phyloP scores from a whole-genome alignment of 2,888 invertebrate species.

The Mesoligia furuncula region DNA sequence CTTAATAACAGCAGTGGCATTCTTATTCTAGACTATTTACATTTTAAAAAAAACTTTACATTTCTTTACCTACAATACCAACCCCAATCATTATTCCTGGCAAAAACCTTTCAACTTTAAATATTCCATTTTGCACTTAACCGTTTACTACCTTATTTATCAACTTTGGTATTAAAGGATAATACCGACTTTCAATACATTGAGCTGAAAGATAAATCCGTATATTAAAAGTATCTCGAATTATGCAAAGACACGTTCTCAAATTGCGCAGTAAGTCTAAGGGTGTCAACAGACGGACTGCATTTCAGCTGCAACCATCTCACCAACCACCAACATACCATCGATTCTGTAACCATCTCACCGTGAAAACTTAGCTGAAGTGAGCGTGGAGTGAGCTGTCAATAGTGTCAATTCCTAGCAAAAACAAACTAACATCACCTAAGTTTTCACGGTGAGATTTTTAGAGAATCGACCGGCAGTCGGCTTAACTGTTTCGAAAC shows the following conservation, averaged over 20 bases:
- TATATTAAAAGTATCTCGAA: conserved; percentile 5
- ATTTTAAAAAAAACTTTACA: background rate
- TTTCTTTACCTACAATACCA: background rate
- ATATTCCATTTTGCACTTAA: background rate
- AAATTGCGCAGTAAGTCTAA: conserved; percentile 9
- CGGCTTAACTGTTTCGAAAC: too few species aligned
- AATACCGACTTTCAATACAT: conserved; percentile 19
- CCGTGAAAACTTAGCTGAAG: too few species aligned
- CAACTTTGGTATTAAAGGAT: background rate
- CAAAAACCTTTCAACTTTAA: background rate
- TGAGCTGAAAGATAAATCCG: conserved; percentile 20
- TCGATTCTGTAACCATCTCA: too few species aligned
- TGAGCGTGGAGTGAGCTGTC: too few species aligned
- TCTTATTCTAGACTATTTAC: conserved; percentile 10
- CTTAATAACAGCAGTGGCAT: background rate
- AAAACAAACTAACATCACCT: too few species aligned
- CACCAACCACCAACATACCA: too few species aligned
- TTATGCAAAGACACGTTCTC: conserved; percentile 43
- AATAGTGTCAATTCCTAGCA: too few species aligned
- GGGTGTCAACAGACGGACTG: too few species aligned
- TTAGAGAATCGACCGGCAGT: too few species aligned
- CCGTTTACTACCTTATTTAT: background rate
- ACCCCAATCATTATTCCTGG: background rate
- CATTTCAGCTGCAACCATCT: too few species aligned
- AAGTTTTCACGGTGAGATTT: too few species aligned